Base-by-base conservation (phyloP, 37 sponge, comb jelly and placozoan genomes). In the Cladorhizidae sp. region DNA sequence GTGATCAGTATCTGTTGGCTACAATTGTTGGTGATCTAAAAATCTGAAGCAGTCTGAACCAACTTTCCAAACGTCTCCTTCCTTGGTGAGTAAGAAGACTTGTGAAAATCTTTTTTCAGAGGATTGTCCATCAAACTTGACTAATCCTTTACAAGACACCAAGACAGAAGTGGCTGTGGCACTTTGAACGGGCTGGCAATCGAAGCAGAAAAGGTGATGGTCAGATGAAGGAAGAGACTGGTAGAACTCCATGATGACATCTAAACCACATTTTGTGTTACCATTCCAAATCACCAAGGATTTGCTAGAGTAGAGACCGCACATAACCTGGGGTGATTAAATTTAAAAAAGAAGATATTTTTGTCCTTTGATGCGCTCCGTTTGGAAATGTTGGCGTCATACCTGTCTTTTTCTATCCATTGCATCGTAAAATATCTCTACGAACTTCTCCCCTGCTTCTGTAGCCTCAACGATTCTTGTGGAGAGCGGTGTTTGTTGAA, bases 251-350 rank as follows among this genome's bases (percentile, higher is more conserved):
- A 40, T 88, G 43, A 93, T 88, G 43, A 72, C 58, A 40, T 5
- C 49, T 1, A 56, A 56, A 20, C 93, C 93, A 23, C 78, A 63
- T 14, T 77, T 56, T 11, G 78, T 54, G 40, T 88, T 45, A 11
- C 93, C 93, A 61, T 93, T 88, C 93, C 93, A 93, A 18, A 93
- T 77, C 52, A 88, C 45, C 45, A 84, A 32, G 23, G 93, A 93
- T 28, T 65, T 67, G 5, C 81, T 86, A 0, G 86, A 83, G 71
- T 93, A 93, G 18, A 93, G 74, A n/a, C 80, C 86, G 42, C 85
- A 35, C 21, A 93, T 58, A 40, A 85, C 36, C 93, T 93, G 83
- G 15, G 64, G 29, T 45, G 64, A 45, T 54, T n/a, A 49, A 9
- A 3, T 3, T 26, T 43, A 56, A 41, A 18, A 14, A 62, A 2